Conservation (phyloP, 2,113 vertebrate genomes). For the Marcusenius ussheri region DNA sequence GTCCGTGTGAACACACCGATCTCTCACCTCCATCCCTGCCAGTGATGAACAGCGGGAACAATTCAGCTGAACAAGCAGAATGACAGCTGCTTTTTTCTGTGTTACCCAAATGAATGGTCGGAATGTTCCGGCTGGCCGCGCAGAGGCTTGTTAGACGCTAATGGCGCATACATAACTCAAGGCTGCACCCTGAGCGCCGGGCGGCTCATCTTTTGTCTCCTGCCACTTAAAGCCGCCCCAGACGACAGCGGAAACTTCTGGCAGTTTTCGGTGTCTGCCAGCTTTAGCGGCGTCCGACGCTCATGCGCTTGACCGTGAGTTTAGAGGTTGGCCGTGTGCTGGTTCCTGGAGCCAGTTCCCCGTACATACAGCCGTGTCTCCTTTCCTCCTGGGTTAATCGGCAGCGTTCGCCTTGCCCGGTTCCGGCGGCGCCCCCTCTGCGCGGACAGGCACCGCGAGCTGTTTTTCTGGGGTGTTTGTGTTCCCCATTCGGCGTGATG, state of each 20-base stretch:
- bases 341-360: background rate
- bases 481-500: constrained; percentile 52
- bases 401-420: background rate
- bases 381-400: background rate
- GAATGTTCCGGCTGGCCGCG: background rate
- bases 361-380: background rate
- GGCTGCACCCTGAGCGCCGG: background rate
- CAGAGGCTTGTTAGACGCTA: constrained; percentile 3
- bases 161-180: background rate
- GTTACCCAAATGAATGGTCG: background rate
- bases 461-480: constrained; percentile 39
- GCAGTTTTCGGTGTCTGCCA: background rate
- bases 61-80: background rate
- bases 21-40: constrained; percentile 12
- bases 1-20: background rate
- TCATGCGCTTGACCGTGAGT: background rate
- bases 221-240: constrained; percentile 1
- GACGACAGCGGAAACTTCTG: background rate
- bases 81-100: constrained; percentile 7
- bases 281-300: background rate
- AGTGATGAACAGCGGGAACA: constrained; percentile 6
- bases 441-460: background rate
- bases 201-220: background rate
- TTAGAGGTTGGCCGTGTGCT: background rate
- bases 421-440: background rate